These are phyloP conservation scores for Drosophila histrio DNA, from an alignment of 2,888 invertebrate genomes.

Conservation along the genomic window DNA sequence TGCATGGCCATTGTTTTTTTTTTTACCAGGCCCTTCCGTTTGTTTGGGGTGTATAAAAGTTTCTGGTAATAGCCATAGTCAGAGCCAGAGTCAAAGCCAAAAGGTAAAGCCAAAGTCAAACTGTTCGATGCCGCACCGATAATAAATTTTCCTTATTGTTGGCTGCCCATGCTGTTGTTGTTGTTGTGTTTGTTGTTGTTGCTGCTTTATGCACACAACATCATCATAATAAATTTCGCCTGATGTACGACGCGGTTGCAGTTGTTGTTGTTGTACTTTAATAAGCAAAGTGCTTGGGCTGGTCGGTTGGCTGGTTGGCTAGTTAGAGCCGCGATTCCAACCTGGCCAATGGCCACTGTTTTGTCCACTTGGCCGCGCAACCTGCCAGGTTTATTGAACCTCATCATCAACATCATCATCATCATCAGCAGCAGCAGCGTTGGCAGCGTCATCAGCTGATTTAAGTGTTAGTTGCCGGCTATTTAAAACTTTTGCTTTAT, in stretches of 20 bases:
- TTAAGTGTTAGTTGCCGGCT: constrained; percentile 62
- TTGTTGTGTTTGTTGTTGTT: constrained; percentile 24
- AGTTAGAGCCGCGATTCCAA: constrained; percentile 36
- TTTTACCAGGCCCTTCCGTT: constrained; percentile 65
- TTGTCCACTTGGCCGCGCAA: constrained; percentile 69
- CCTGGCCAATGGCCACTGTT: constrained; percentile 57
- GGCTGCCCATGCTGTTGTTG: constrained; percentile 45
- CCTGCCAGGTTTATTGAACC: constrained; percentile 67
- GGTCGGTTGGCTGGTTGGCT: constrained; percentile 63
- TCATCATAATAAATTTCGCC: constrained; percentile 77
- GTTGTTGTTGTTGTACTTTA: constrained; percentile 62
- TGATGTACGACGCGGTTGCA: constrained; percentile 60
- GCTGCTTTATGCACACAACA: constrained; percentile 70
- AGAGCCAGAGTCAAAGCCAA: constrained; percentile 1
- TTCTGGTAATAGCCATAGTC: constrained; percentile 18
- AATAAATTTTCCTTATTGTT: constrained; percentile 76
- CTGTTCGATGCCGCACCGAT: constrained; percentile 72
- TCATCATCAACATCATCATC: constrained; percentile 29
- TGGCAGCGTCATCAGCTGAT: constrained; percentile 51
- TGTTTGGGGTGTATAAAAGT: constrained; percentile 24
- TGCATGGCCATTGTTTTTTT: constrained; percentile 64
- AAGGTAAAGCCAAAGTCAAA: constrained; percentile 54
- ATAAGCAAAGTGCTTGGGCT: constrained; percentile 79
- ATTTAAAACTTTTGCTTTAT: constrained; percentile 59
- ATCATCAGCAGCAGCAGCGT: constrained; percentile 13